Evolutionary conservation across 2,113 vertebrate genomes (phyloP), one percentile per base, ranked within the genome.

Genomic region (Delphinus delphis): DNA sequence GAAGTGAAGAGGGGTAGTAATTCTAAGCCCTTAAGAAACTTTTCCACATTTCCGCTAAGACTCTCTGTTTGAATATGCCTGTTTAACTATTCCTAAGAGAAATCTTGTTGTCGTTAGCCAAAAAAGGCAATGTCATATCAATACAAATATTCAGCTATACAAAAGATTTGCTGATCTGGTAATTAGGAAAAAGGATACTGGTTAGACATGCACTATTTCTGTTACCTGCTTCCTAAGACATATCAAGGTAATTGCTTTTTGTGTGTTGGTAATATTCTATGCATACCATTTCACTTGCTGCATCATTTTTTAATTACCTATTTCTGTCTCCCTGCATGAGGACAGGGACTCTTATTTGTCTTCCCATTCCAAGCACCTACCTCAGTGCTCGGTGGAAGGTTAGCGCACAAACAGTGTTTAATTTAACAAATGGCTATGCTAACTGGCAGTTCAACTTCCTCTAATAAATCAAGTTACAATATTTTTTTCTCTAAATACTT

Each of bases 171-270:
- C 77, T 82, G 55, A 94, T 79, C 31, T 89, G 4, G 5, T 95
- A 44, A 88, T 96, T 83, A 94, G 65, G 53, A 81, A 88, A 33
- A 95, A 85, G 80, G 55, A 91, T 87, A 83, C 36, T 84, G 50
- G 90, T 95, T 88, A 77, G 63, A 68, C 25, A 90, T 68, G 60
- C 15, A 89, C 47, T 86, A 15, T 94, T 96, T 95, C 86, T 95
- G 25, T 83, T 88, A 71, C 47, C 84, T 8, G 21, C 80, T 84
- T 90, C 71, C 81, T 96, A 65, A 96, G 50, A 96, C 28, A 68
- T 93, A 94, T 79, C 33, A 92, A 92, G 68, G 88, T 87, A 91
- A 88, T 91, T 96, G 86, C 55, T 91, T 96, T 96, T 85, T 90
- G 68, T 89, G 71, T 50, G 89, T 96, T 41, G 76, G 55, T 89